These are phyloP conservation scores for Athetis lepigone DNA, from an alignment of 2,888 invertebrate genomes.

Conservation along the genomic window DNA sequence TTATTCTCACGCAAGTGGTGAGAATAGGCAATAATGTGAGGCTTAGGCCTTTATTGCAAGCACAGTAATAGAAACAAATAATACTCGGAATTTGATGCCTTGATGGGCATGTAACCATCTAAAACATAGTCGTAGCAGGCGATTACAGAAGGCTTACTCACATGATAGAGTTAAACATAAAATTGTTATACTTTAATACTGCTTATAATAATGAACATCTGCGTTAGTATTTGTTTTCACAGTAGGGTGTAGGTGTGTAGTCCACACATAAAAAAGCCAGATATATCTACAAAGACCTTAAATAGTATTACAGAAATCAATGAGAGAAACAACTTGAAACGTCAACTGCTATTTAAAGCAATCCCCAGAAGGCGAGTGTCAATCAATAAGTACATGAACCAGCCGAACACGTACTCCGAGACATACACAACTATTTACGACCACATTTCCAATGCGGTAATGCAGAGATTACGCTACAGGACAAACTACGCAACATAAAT, in stretches of 20 bases:
- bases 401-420: not conserved
- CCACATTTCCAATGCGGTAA: constrained; percentile 30
- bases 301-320: not conserved
- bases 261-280: not conserved
- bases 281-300: not conserved
- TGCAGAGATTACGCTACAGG: constrained; percentile 47
- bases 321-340: not conserved
- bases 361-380: not conserved
- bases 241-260: not conserved
- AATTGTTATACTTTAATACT: not conserved
- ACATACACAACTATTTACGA: constrained; percentile 11
- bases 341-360: constrained; percentile 4
- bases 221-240: no score
- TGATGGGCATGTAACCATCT: constrained; percentile 27
- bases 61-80: constrained; percentile 35
- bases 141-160: not conserved
- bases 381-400: constrained; percentile 4
- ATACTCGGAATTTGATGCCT: constrained; percentile 14
- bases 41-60: constrained; percentile 39
- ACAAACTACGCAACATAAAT: constrained; percentile 51
- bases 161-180: not conserved
- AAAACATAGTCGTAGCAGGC: not conserved
- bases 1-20: constrained; percentile 48
- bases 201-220: no score
- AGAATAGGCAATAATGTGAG: constrained; percentile 34